These are phyloP conservation scores for Agrotis ipsilon DNA, from an alignment of 2,888 invertebrate species.

Conservation along the genomic window DNA sequence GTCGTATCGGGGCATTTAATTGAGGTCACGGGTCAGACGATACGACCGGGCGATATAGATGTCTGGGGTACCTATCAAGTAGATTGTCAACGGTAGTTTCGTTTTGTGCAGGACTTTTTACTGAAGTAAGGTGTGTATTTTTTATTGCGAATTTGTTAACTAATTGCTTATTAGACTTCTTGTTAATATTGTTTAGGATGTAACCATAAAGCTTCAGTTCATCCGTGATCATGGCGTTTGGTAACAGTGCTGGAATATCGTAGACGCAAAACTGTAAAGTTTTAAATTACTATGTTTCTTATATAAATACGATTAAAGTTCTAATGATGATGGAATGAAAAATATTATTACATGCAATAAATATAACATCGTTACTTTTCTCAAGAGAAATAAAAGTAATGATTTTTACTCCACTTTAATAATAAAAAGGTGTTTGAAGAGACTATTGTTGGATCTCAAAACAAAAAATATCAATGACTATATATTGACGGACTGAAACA, in stretches of 20 bases:
- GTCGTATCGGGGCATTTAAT: slow-evolving; percentile 70
- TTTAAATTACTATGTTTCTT: too few species aligned
- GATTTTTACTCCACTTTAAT: background rate
- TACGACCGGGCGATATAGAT: slow-evolving; percentile 62
- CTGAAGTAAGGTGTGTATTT: slow-evolving; percentile 10
- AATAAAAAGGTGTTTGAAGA: background rate
- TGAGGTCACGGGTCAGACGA: slow-evolving; percentile 70
- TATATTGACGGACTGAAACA: background rate
- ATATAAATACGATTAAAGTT: too few species aligned
- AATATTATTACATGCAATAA: background rate
- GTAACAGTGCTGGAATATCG: too few species aligned
- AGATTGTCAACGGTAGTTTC: slow-evolving; percentile 52
- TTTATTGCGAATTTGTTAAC: slow-evolving; percentile 21
- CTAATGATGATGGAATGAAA: too few species aligned
- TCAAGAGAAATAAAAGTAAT: background rate
- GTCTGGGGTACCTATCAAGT: slow-evolving; percentile 34
- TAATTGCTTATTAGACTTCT: too few species aligned
- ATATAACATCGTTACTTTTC: background rate
- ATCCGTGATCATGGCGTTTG: too few species aligned
- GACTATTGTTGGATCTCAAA: too few species aligned
- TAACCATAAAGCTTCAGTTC: too few species aligned
- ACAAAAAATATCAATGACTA: too few species aligned
- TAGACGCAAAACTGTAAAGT: too few species aligned
- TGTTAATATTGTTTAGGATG: background rate
- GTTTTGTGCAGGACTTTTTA: slow-evolving; percentile 43